These are phyloP conservation scores for Saccostrea echinata DNA, from an alignment of 1,140 invertebrate genomes.

Conservation along the genomic window DNA sequence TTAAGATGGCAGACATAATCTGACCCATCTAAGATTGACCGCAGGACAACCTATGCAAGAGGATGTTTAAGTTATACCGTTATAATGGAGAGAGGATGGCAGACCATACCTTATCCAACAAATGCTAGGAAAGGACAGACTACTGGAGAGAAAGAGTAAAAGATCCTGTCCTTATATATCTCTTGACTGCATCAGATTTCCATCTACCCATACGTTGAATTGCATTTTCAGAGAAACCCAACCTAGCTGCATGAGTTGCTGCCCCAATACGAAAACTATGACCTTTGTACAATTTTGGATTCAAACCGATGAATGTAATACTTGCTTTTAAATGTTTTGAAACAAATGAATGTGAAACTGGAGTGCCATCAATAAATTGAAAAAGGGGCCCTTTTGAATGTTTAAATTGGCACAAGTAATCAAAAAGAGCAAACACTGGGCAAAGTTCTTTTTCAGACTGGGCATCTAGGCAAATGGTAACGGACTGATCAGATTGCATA, in stretches of 20 bases:
- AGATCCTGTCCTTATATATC: too few relatives aligned
- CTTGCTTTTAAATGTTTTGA: background rate
- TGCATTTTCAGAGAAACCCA: background rate
- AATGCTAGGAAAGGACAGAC: too few relatives aligned
- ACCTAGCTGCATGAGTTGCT: too few relatives aligned
- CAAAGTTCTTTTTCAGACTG: background rate
- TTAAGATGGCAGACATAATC: too few relatives aligned
- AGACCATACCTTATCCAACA: too few relatives aligned
- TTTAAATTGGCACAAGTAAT: background rate
- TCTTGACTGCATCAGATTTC: too few relatives aligned
- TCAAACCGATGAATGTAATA: background rate
- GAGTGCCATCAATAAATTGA: background rate
- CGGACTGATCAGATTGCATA: background rate
- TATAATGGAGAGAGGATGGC: too few relatives aligned
- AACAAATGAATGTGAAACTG: background rate
- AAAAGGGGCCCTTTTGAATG: background rate
- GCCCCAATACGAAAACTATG: background rate
- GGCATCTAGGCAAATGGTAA: background rate
- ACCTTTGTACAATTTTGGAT: background rate
- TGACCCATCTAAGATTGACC: too few relatives aligned
- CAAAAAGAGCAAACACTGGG: background rate
- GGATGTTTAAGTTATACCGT: too few relatives aligned
- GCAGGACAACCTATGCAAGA: too few relatives aligned
- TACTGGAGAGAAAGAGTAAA: too few relatives aligned
- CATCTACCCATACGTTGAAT: background rate